Base-by-base conservation (phyloP, 2,113 vertebrate species). In the Festucalex cinctus region DNA sequence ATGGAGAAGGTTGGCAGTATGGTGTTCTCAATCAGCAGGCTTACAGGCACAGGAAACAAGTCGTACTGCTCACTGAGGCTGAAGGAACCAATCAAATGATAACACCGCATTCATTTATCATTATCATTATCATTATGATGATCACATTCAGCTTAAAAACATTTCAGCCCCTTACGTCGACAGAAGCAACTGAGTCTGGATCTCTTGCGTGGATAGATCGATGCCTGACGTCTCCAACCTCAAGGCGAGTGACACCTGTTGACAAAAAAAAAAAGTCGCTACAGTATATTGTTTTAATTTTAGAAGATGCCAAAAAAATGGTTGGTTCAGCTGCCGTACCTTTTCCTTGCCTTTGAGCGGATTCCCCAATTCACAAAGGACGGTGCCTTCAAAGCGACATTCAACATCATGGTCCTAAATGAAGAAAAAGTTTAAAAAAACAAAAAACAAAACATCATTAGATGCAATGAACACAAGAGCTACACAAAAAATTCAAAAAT, bases 331-430 rank as follows among this genome's bases (percentile, higher is more conserved):
- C 26, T 24, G 68, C 70, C 39, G 28, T 75, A 98, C 96, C 91
- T 72, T 84, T 63, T 93, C 90, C 36, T 93, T 92, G 82, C 83
- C 91, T 86, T 91, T 94, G 39, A 99, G 93, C 13, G 97, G 97
- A 80, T 97, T 97, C 13, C 94, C 96, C 78, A 99, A 83, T 3
- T 96, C 91, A 5, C 96, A 98, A 17, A 93, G 61, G 57, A 96
- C 83, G 39, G 60, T 46, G 2, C 73, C 79, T 0, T 85, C 80
- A 1, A 51, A 24, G 0, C 0, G 26, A 68, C 91, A 93, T 37
- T 78, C 9, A 0, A 92, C 70, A 35, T 79, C 68, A 2, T 1
- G 1, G 12, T 75, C 81, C 88, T 91, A 49, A 37, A 73, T n/a
- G 49, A 26, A 78, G 16, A 54, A 17, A 20, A n/a, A n/a, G n/a